Base-by-base conservation (phyloP, 35 echinoderm and acorn worm species). In the Patiria miniata region DNA sequence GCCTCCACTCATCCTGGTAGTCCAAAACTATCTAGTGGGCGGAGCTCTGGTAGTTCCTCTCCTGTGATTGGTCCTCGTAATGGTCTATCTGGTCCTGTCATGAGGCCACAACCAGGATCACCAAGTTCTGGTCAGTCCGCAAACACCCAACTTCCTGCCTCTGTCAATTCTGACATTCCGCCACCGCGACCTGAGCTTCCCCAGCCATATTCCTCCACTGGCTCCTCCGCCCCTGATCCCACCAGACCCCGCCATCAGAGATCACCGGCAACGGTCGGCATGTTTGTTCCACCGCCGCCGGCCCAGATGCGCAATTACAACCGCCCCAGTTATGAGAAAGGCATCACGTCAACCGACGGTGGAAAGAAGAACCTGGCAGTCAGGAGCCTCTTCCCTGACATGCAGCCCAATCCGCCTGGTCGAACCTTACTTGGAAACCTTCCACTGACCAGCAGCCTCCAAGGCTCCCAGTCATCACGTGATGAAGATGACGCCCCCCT, bases 181-280 rank as follows among this genome's bases (percentile, higher is more conserved):
- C 68, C 81, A 30, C 88, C 61, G 42, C 37, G 88, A 50, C 69
- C 88, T 37, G 80, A 90, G 16, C 52, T 80, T 58, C 86, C 86
- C 37, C 22, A 82, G 18, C 68, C 81, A n/a, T 40, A 77, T 55
- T 40, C 88, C 47, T 19, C 52, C 1, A 37, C 76, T 55, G 51
- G n/a, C n/a, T 3, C 6, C 37, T 58, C 65, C 29, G 51, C 68
- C 36, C 10, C 68, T 19, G 88, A 90, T 90, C 51, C 88, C 59
- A 84, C 88, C 51, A 77, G 81, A 68, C 88, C 88, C 18, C 59
- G 73, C 65, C 94, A 95, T 69, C 81, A 89, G 52, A 83, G 90
- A 57, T 91, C 94, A 1, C 85, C 86, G n/a, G 94, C 94, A 2
- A 92, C 89, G 18, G 93, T 95, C 28, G 94, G 94, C 52, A 89